These are phyloP conservation scores for Malurus melanocephalus DNA, from an alignment of 2,113 vertebrate species.

Conservation along the genomic window DNA sequence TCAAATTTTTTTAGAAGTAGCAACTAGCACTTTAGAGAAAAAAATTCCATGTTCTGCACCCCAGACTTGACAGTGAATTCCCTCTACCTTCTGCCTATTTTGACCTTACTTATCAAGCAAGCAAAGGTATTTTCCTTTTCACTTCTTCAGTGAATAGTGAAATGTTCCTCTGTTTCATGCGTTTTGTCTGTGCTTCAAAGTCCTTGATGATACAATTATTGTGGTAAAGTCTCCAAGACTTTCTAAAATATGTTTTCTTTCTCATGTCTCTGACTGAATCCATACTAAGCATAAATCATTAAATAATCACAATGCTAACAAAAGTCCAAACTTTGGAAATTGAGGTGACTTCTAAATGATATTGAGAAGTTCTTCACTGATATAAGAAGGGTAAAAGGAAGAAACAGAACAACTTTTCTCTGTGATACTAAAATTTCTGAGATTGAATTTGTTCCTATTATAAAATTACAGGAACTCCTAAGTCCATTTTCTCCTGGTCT, in stretches of 20 bases:
- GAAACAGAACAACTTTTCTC: background rate
- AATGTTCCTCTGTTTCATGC: background rate
- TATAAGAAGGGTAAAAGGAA: background rate
- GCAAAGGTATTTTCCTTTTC: background rate
- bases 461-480: background rate
- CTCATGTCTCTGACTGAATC: background rate
- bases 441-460: background rate
- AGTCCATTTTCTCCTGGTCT: background rate
- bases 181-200: background rate
- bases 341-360: background rate
- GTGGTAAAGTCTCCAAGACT: background rate
- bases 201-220: background rate
- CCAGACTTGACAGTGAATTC: background rate
- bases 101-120: background rate
- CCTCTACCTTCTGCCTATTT: background rate
- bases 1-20: background rate
- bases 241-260: slow-evolving; percentile 17
- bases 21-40: background rate
- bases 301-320: background rate
- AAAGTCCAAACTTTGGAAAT: background rate
- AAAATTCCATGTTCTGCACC: background rate
- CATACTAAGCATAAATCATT: background rate
- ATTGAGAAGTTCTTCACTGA: background rate
- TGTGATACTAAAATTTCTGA: background rate
- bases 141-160: background rate